Evolutionary conservation across 2,888 invertebrate species (phyloP).

Genomic region (Tetropium fuscum): DNA sequence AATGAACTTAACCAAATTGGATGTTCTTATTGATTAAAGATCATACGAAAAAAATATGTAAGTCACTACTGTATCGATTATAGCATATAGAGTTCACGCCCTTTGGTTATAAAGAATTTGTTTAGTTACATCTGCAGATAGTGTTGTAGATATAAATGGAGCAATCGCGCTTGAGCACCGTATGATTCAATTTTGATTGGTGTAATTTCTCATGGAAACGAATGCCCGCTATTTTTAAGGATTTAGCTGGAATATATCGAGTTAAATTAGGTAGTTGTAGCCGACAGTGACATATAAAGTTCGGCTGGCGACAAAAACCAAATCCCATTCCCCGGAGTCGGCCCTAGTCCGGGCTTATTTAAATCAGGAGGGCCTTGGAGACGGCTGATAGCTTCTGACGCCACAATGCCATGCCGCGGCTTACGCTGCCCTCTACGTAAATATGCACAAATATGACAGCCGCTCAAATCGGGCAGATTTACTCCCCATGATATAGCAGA

Average conservation of each 20-base stretch:
- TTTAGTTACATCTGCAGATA: no score
- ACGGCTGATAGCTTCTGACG: conserved; percentile 66
- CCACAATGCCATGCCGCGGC: conserved; percentile 61
- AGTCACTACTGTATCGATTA: no score
- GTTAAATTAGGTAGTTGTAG: conserved; percentile 62
- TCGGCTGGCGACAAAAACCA: conserved; percentile 65
- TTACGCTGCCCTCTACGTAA: conserved; percentile 59
- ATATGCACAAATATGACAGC: conserved; percentile 56
- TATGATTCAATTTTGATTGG: conserved; percentile 51
- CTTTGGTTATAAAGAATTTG: no score
- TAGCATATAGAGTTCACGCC: no score
- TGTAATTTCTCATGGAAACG: conserved; percentile 51
- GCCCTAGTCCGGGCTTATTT: conserved; percentile 65
- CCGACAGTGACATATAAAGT: conserved; percentile 65
- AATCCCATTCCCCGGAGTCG: conserved; percentile 63
- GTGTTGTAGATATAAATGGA: conserved; percentile 26
- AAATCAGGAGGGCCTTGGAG: conserved; percentile 65
- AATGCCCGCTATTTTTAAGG: conserved; percentile 54
- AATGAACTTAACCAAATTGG: no score
- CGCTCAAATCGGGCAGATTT: conserved; percentile 38
- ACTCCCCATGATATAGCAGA: conserved; percentile 37
- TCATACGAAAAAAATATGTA: no score
- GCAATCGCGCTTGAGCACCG: conserved; percentile 30
- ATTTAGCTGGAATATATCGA: conserved; percentile 58
- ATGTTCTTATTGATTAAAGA: no score